These are phyloP conservation scores for Lampris megalopsis DNA, from an alignment of 2,113 vertebrate species.

Conservation along the genomic window DNA sequence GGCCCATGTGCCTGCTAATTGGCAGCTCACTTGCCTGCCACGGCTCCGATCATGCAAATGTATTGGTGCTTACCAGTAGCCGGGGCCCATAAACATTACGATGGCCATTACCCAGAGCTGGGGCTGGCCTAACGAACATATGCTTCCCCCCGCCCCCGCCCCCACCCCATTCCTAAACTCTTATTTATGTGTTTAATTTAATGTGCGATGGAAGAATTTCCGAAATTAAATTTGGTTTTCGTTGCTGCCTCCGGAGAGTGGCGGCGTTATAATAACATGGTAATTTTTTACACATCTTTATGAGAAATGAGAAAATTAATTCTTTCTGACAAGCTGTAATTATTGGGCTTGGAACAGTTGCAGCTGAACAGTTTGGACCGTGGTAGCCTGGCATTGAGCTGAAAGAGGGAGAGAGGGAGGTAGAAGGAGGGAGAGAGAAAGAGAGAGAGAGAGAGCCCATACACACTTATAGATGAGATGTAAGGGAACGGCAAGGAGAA, in stretches of 20 bases:
- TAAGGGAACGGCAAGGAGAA: slow-evolving; percentile 16
- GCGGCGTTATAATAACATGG: slow-evolving; percentile 99
- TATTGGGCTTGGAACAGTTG: slow-evolving; percentile 99
- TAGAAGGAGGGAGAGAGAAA: neutral
- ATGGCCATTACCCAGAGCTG: slow-evolving; percentile 95
- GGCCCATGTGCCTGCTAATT: slow-evolving; percentile 83
- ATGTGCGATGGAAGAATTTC: slow-evolving; percentile 99
- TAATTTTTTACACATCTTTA: slow-evolving; percentile 99
- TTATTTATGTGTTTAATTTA: slow-evolving; percentile 99
- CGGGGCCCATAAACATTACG: slow-evolving; percentile 97
- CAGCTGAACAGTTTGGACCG: slow-evolving; percentile 98
- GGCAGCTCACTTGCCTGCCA: slow-evolving; percentile 90
- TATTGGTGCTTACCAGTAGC: slow-evolving; percentile 96
- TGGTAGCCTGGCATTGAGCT: slow-evolving; percentile 93
- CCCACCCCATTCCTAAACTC: slow-evolving; percentile 97
- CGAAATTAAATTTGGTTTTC: slow-evolving; percentile 99
- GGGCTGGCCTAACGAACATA: slow-evolving; percentile 98
- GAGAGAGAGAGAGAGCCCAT: slow-evolving; percentile 30
- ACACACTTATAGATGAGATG: slow-evolving; percentile 13
- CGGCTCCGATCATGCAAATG: slow-evolving; percentile 96
- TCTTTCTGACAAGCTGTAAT: slow-evolving; percentile 99
- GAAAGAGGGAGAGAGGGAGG: slow-evolving; percentile 53
- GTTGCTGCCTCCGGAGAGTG: slow-evolving; percentile 97
- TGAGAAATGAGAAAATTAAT: slow-evolving; percentile 99
- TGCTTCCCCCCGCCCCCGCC: slow-evolving; percentile 87